Percentiles rank a stretch among this genome's conserved stretches.
These are phyloP conservation scores for Ariopsis seemanni DNA, from an alignment of 2,113 vertebrate species.

Conservation along the genomic window DNA sequence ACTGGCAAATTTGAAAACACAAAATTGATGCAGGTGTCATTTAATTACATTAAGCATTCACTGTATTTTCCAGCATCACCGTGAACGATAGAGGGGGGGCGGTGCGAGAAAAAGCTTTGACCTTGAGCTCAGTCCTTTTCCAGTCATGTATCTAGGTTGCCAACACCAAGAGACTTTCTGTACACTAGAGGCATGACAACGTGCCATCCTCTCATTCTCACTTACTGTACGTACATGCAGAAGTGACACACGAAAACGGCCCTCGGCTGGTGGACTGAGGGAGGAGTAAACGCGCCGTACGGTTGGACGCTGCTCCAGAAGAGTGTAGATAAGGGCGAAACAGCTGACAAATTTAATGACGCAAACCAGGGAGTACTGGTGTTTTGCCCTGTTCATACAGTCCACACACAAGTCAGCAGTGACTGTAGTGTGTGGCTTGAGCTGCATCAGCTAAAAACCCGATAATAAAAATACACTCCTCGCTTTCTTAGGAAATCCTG, in stretches of 20 bases:
- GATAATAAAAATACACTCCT: not conserved
- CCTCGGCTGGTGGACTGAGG: not conserved
- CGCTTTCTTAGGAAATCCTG: not conserved
- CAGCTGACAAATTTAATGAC: not conserved
- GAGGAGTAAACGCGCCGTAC: not conserved
- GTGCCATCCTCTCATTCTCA: slow-evolving; percentile 12
- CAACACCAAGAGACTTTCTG: slow-evolving; percentile 17
- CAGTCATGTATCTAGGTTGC: slow-evolving; percentile 17
- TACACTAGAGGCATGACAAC: slow-evolving; percentile 22
- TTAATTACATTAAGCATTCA: not conserved
- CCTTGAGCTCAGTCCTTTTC: slow-evolving; percentile 21
- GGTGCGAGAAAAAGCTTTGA: not conserved
- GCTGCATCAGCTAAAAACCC: not conserved
- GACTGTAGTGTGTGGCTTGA: not conserved
- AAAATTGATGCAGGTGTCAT: not conserved
- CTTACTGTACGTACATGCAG: not conserved
- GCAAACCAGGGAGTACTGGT: too few relatives aligned
- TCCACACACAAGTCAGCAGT: not conserved
- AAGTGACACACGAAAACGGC: slow-evolving; percentile 1
- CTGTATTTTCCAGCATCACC: not conserved
- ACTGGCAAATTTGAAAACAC: not conserved
- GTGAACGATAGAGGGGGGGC: not conserved
- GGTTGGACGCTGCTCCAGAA: not conserved
- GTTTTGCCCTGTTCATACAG: not conserved
- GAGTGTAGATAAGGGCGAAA: not conserved